phyloP scores from a whole-genome alignment of 2,888 invertebrate species.

The Spodoptera picta region DNA sequence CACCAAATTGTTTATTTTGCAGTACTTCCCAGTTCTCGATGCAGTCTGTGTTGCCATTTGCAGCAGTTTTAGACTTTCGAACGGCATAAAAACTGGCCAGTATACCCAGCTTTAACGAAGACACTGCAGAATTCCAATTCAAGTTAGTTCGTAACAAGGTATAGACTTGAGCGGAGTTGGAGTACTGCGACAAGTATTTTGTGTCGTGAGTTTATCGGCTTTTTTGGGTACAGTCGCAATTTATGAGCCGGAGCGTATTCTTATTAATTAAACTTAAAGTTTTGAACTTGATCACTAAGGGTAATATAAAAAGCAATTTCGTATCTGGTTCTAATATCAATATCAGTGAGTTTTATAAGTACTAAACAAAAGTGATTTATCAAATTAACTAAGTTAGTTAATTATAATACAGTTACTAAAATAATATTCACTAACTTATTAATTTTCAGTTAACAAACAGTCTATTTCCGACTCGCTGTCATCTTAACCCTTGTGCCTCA shows the following conservation, averaged over 20 bases:
- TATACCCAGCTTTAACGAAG: conserved; percentile 53
- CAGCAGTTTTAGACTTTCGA: conserved; percentile 47
- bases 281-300: no score
- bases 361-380: no score
- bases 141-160: conserved; percentile 40
- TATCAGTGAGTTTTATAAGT: no score
- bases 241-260: conserved; percentile 1
- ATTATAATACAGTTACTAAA: no score
- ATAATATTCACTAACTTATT: no score
- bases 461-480: conserved; percentile 34
- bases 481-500: conserved; percentile 42
- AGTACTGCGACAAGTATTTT: conserved; percentile 20
- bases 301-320: no score
- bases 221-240: conserved; percentile 7
- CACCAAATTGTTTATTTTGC: conserved; percentile 55
- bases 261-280: not conserved
- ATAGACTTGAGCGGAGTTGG: conserved; percentile 38
- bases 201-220: not conserved
- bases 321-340: no score
- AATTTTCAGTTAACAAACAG: not conserved
- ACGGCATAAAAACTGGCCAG: conserved; percentile 51
- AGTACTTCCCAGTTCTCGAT: conserved; percentile 36
- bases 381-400: no score
- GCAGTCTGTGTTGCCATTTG: conserved; percentile 50
- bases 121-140: conserved; percentile 56